phyloP scores from a whole-genome alignment of 35 echinoderm and acorn worm species.

The Lytechinus variegatus region DNA sequence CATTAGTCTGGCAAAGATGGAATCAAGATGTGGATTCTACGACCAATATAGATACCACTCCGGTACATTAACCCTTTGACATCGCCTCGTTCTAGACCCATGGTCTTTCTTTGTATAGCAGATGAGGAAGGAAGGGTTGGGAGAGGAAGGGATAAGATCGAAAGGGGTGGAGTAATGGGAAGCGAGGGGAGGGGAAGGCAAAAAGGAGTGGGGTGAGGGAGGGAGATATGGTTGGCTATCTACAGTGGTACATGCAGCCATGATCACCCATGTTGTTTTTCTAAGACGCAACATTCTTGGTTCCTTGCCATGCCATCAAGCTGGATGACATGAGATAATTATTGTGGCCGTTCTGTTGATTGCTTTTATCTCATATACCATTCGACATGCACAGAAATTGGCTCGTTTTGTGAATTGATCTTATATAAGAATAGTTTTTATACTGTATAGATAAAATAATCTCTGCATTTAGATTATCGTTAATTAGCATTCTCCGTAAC shows the following conservation, averaged over 20 bases:
- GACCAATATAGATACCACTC: not conserved
- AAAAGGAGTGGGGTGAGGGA: not conserved
- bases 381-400: not conserved
- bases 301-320: not conserved
- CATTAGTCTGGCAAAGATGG: not conserved
- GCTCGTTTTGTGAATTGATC: not conserved
- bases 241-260: not conserved
- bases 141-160: not conserved
- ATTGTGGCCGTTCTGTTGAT: not conserved
- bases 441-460: not conserved
- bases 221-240: not conserved
- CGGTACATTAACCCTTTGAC: not conserved
- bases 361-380: not conserved
- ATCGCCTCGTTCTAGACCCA: not conserved
- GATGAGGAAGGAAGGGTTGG: not conserved
- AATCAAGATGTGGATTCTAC: not conserved
- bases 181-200: not conserved
- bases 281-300: slow-evolving; percentile 29
- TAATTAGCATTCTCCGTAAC: no score
- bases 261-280: not conserved
- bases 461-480: no score
- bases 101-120: not conserved
- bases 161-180: not conserved
- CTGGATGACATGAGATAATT: not conserved
- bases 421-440: not conserved